phyloP scores from a whole-genome alignment of 1,140 invertebrate species.

The Brachionus calyciflorus region DNA sequence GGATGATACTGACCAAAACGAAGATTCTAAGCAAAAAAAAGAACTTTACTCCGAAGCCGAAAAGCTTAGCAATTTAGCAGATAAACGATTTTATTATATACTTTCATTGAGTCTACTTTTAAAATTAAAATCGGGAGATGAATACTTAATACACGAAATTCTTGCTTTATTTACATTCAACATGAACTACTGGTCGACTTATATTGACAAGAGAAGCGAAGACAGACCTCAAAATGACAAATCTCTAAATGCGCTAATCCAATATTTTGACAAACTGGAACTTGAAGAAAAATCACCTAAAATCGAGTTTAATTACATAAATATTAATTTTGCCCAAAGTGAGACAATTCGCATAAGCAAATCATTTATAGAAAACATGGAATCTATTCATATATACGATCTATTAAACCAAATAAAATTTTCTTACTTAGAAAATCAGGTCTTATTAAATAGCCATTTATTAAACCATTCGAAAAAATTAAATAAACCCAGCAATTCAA shows the following conservation, averaged over 20 bases:
- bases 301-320: not conserved
- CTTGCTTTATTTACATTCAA: not conserved
- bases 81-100: constrained; percentile 13
- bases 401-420: constrained; percentile 26
- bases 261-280: not conserved
- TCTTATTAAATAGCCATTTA: not conserved
- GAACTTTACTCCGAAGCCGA: not conserved
- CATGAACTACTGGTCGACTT: not conserved
- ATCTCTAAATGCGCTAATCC: not conserved
- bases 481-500: not conserved
- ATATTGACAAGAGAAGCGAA: not conserved
- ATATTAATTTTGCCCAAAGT: constrained; percentile 32
- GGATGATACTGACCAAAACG: not conserved
- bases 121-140: constrained; percentile 8
- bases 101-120: not conserved
- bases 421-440: constrained; percentile 7
- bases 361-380: constrained; percentile 34
- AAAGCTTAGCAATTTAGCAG: not conserved
- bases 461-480: constrained; percentile 16
- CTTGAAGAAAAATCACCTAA: not conserved
- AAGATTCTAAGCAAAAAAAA: not conserved
- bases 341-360: constrained; percentile 10
- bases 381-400: constrained; percentile 14
- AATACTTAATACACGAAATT: not conserved
- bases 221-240: not conserved